A percentile compares a stretch with the other conserved stretches of the same genome.
These are phyloP conservation scores for Danaus melanippus DNA, from an alignment of 1,140 invertebrate species.

Conservation along the genomic window DNA sequence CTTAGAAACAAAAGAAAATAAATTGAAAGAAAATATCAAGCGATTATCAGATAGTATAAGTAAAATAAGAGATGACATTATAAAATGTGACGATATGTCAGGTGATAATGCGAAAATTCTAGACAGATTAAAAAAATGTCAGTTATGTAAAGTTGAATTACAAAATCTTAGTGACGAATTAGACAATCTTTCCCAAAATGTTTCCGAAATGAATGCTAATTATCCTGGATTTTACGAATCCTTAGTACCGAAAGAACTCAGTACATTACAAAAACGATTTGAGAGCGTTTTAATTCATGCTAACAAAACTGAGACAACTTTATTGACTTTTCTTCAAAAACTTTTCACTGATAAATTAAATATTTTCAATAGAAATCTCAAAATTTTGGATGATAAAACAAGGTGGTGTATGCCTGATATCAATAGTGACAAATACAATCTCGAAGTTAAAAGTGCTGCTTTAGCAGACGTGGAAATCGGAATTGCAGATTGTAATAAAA, in stretches of 20 bases:
- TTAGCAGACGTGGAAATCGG: slow-evolving; percentile 83
- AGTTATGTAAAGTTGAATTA: slow-evolving; percentile 80
- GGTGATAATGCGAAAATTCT: slow-evolving; percentile 89
- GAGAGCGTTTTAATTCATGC: slow-evolving; percentile 81
- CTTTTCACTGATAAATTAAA: slow-evolving; percentile 88
- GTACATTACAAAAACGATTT: slow-evolving; percentile 83
- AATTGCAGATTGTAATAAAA: slow-evolving; percentile 78
- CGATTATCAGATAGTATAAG: slow-evolving; percentile 78
- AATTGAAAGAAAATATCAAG: slow-evolving; percentile 81
- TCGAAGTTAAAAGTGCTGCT: slow-evolving; percentile 91
- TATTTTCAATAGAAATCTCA: slow-evolving; percentile 84
- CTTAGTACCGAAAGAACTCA: slow-evolving; percentile 84
- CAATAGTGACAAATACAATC: slow-evolving; percentile 89
- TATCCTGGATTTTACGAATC: slow-evolving; percentile 87
- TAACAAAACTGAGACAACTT: slow-evolving; percentile 85
- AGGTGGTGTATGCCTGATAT: slow-evolving; percentile 93
- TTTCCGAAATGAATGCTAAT: slow-evolving; percentile 80
- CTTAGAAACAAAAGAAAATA: slow-evolving; percentile 82
- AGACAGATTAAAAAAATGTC: slow-evolving; percentile 81
- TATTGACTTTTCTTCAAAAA: slow-evolving; percentile 89
- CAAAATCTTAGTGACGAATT: slow-evolving; percentile 77
- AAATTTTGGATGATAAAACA: slow-evolving; percentile 88
- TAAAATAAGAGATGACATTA: slow-evolving; percentile 86
- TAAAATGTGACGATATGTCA: slow-evolving; percentile 92
- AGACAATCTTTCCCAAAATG: slow-evolving; percentile 77